phyloP scores from a whole-genome alignment of 2,797 vertebrate genomes.

The Morus bassanus region DNA sequence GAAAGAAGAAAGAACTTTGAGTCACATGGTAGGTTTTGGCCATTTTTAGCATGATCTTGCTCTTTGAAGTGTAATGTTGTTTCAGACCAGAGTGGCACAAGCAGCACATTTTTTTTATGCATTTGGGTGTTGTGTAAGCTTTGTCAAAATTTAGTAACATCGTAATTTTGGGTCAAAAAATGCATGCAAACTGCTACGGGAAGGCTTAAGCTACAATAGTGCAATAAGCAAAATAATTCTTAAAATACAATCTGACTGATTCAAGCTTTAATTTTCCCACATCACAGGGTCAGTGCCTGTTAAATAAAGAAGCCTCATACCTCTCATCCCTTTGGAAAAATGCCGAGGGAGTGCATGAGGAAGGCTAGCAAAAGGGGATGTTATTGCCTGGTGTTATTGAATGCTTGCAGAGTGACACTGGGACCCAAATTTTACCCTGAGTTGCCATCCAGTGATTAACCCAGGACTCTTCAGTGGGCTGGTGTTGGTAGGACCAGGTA shows the following conservation, averaged over 20 bases:
- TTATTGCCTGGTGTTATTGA: neutral
- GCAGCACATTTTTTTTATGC: neutral
- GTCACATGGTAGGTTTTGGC: neutral
- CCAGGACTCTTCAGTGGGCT: neutral
- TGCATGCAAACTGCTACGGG: neutral
- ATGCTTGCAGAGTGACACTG: neutral
- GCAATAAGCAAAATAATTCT: neutral
- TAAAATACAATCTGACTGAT: neutral
- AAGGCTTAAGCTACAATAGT: neutral
- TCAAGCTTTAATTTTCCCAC: slow-evolving; percentile 7
- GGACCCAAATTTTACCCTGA: neutral
- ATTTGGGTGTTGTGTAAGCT: neutral
- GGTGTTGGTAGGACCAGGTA: neutral
- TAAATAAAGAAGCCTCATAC: neutral
- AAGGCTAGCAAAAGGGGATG: neutral
- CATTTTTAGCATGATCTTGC: neutral
- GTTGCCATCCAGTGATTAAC: neutral
- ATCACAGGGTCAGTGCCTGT: neutral
- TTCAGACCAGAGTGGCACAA: neutral
- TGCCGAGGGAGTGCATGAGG: neutral
- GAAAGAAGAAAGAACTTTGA: neutral
- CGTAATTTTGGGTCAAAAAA: neutral
- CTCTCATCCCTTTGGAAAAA: neutral
- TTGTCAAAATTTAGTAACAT: neutral
- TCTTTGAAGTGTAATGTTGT: neutral